Percentiles rank a stretch among this genome's conserved stretches.
Evolutionary conservation across 2,888 invertebrate species (phyloP).

Genomic region (Pammene fasciana): DNA sequence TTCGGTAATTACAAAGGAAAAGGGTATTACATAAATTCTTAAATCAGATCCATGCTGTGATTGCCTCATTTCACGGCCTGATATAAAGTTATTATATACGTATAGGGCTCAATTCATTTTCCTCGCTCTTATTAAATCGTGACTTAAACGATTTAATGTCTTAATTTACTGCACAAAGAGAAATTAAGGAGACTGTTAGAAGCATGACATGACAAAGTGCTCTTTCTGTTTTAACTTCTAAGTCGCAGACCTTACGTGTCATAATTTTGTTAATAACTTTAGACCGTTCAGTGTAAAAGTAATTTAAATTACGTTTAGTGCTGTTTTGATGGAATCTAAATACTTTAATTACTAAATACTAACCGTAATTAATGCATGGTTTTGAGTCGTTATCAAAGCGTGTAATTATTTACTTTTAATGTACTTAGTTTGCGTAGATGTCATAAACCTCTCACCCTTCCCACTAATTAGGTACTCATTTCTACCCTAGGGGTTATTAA

Average conservation of each 20-base stretch:
- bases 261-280: slow-evolving; percentile 74
- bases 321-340: slow-evolving; percentile 7
- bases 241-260: slow-evolving; percentile 73
- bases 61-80: slow-evolving; percentile 28
- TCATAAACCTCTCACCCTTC: too few relatives aligned
- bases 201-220: slow-evolving; percentile 81
- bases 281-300: slow-evolving; percentile 55
- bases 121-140: slow-evolving; percentile 65
- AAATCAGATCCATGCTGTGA: slow-evolving; percentile 22
- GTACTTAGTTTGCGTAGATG: too few relatives aligned
- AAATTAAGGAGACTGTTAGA: slow-evolving; percentile 80
- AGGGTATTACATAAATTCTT: not conserved
- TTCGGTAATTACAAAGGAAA: not conserved
- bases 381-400: too few relatives aligned
- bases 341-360: not conserved
- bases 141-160: slow-evolving; percentile 79
- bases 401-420: too few relatives aligned
- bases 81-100: slow-evolving; percentile 31
- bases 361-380: too few relatives aligned
- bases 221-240: slow-evolving; percentile 78
- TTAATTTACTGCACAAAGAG: slow-evolving; percentile 80
- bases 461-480: too few relatives aligned
- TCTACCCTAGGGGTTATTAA: too few relatives aligned
- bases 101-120: slow-evolving; percentile 59
- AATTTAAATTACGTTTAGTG: slow-evolving; percentile 54